Evolutionary conservation across 2,888 invertebrate species (phyloP).

Genomic region (Unio delphinus): DNA sequence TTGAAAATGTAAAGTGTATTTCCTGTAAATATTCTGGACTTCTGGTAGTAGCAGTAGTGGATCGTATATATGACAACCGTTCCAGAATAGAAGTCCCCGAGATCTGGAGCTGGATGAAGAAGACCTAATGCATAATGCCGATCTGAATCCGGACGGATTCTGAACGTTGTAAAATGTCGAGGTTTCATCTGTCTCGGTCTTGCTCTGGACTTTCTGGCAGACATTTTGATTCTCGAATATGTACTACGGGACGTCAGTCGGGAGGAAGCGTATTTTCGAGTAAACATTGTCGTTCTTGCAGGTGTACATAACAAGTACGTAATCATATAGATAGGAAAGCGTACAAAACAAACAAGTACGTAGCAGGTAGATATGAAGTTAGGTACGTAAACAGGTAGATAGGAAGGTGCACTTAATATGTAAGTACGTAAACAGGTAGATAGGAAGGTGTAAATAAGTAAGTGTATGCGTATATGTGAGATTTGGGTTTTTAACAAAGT

Average conservation of each 20-base stretch:
- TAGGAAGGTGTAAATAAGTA: no score
- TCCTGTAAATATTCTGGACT: no score
- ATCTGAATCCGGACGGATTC: background rate
- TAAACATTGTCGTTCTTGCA: constrained; percentile 27
- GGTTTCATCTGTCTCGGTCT: constrained; percentile 23
- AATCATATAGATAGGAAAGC: background rate
- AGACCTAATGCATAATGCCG: no score
- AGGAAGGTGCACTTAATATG: no score
- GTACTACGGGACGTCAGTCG: constrained; percentile 27
- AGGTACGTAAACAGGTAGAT: no score
- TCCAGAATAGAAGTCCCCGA: constrained; percentile 4
- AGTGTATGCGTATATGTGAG: no score
- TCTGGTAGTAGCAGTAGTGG: constrained; percentile 22
- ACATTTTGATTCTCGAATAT: constrained; percentile 25
- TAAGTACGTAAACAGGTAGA: no score
- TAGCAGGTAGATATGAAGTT: no score
- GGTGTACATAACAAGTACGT: background rate
- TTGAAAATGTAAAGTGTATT: no score
- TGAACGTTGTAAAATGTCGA: constrained; percentile 24
- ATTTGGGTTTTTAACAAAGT: no score
- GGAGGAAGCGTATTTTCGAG: constrained; percentile 23
- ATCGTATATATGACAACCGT: constrained; percentile 13
- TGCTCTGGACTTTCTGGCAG: constrained; percentile 28
- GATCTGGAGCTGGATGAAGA: constrained; percentile 16
- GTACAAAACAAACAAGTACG: background rate